Evolutionary conservation across 1,140 invertebrate species (phyloP).

Genomic region (Tetramorium alpestre): DNA sequence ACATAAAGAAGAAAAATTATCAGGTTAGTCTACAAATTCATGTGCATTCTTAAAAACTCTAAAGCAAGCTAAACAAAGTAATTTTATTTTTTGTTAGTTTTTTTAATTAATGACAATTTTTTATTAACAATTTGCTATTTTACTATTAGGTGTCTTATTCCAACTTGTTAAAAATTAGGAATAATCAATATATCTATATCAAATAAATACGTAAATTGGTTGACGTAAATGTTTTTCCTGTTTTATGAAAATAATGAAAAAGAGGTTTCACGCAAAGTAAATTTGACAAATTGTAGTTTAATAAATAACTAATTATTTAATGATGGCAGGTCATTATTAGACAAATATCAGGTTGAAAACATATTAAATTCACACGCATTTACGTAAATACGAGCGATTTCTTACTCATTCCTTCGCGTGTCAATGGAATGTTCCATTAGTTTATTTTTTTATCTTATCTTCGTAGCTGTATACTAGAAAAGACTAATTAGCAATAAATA

Average conservation of each 20-base stretch:
- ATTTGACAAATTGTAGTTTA: neutral
- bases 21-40: neutral
- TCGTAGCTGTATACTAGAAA: neutral
- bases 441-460: neutral
- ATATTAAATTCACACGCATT: neutral
- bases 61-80: neutral
- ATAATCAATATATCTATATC: neutral
- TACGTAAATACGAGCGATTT: neutral
- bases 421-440: constrained; percentile 16
- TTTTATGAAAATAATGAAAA: neutral
- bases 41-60: neutral
- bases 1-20: neutral
- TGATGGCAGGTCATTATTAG: neutral
- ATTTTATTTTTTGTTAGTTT: neutral
- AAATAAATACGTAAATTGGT: neutral
- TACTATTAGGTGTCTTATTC: neutral
- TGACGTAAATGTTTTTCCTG: neutral
- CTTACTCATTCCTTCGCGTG: neutral
- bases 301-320: constrained; percentile 6
- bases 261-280: neutral
- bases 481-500: neutral
- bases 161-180: neutral
- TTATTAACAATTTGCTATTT: neutral
- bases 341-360: neutral
- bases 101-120: neutral